phyloP scores from a whole-genome alignment of 2,888 invertebrate species.

The Trichopria drosophilae region DNA sequence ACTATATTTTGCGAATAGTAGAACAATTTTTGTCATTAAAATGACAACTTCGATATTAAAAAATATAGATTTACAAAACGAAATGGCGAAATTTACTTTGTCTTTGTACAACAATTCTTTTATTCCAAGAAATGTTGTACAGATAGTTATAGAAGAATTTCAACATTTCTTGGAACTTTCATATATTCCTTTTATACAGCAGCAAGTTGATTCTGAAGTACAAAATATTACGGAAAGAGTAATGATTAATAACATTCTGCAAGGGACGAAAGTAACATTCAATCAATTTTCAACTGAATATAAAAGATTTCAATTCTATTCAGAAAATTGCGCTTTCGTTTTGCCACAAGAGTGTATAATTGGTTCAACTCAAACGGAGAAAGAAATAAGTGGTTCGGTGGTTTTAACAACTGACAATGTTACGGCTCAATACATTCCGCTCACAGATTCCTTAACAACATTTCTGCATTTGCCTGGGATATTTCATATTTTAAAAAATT shows the following conservation, averaged over 20 bases:
- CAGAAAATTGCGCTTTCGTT: slow-evolving; percentile 1
- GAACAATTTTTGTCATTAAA: too few relatives aligned
- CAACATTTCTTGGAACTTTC: not conserved
- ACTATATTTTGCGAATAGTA: too few relatives aligned
- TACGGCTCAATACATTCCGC: slow-evolving; percentile 10
- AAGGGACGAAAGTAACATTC: slow-evolving; percentile 12
- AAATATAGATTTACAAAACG: slow-evolving; percentile 5
- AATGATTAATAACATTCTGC: not conserved
- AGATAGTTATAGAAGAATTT: too few relatives aligned
- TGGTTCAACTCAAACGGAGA: not conserved
- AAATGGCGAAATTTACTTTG: slow-evolving; percentile 11
- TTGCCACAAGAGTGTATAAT: slow-evolving; percentile 1
- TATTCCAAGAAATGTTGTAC: too few relatives aligned
- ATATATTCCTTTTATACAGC: slow-evolving; percentile 10
- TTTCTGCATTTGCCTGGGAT: slow-evolving; percentile 8
- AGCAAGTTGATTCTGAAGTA: slow-evolving; percentile 4
- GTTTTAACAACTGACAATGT: slow-evolving; percentile 7
- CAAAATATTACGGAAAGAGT: too few relatives aligned
- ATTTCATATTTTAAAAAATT: slow-evolving; percentile 7
- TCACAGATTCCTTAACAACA: not conserved
- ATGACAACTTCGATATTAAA: not conserved
- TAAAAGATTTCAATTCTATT: slow-evolving; percentile 12
- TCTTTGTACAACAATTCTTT: slow-evolving; percentile 12
- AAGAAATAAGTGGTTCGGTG: not conserved
- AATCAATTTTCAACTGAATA: slow-evolving; percentile 5